Base-by-base conservation (phyloP, 2,797 vertebrate genomes). In the Onychomys torridus region DNA sequence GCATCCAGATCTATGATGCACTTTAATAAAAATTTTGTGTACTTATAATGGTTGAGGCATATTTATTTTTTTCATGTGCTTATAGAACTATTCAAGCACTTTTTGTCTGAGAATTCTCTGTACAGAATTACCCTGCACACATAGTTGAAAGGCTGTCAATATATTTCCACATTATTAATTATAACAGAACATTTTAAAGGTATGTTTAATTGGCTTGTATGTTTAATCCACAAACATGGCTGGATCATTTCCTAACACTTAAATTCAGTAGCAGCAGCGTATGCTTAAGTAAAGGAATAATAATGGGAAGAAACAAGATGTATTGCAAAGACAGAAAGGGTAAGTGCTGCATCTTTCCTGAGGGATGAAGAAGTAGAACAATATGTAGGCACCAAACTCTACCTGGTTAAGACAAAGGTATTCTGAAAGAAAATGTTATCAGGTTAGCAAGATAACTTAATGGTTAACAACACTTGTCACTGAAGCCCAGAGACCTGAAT, bases 301-400 rank as follows among this genome's bases (percentile, higher is more conserved):
- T 40, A 73, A 34, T 8, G 5, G 55, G 61, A 55, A 65, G 29
- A 65, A 14, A 34, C 10, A 89, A 78, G 34, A 19, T 14, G 23
- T 4, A 49, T 67, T 21, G 1, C 13, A 43, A 79, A 83, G 29
- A 27, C 1, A 37, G 19, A 32, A 49, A 5, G 61, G 2, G 32
- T 12, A 10, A 9, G 14, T 17, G 7, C 23, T 79, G 32, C 2
- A 37, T 13, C 52, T 34, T 40, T 49, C 23, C 25, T 3, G 23
- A 46, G 46, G 4, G 82, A 23, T 17, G 6, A 89, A 52, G 17
- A 8, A 9, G 6, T 19, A 34, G 2, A 69, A 46, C 2, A 82
- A 9, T 2, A 21, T 17, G 0, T 2, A 37, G 14, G 4, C 0
- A 1, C 6, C 23, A n/a, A 65, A 23, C 25, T 16, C 14, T 8